Evolutionary conservation across 2,888 invertebrate genomes (phyloP).

Genomic region (Heliconius erato): DNA sequence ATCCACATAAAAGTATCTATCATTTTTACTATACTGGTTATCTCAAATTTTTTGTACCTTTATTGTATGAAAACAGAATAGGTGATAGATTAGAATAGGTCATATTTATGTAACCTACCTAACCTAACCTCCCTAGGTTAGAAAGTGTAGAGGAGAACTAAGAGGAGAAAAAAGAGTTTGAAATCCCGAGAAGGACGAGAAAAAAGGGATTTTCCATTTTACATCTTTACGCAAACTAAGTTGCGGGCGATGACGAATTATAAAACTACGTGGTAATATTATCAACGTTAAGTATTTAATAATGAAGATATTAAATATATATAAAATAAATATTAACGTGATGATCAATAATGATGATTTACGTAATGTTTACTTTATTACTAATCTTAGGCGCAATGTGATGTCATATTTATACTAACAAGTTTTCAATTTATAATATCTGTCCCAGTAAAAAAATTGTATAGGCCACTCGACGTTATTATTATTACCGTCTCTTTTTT

Average conservation of each 20-base stretch:
- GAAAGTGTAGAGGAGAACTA: no score
- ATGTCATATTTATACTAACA: conserved; percentile 48
- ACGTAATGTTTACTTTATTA: conserved; percentile 77
- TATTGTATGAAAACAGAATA: no score
- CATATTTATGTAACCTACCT: no score
- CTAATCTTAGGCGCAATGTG: conserved; percentile 69
- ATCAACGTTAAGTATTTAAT: not conserved
- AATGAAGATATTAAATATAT: conserved; percentile 35
- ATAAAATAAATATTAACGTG: conserved; percentile 35
- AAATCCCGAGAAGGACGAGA: no score
- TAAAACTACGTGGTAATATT: not conserved
- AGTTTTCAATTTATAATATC: conserved; percentile 15
- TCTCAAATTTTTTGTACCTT: no score
- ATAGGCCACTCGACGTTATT: conserved; percentile 26
- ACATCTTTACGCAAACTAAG: not conserved
- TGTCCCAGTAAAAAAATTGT: conserved; percentile 15
- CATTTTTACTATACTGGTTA: no score
- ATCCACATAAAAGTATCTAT: no score
- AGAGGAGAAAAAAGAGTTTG: no score
- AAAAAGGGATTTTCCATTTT: not conserved
- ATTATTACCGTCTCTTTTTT: conserved; percentile 31
- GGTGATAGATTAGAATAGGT: no score
- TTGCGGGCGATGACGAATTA: not conserved
- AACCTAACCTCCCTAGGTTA: no score
- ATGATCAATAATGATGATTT: conserved; percentile 18